A percentile compares a stretch with the other conserved stretches of the same genome.
Evolutionary conservation across 2,797 vertebrate species (phyloP).

Genomic region (Neopelma chrysocephalum): DNA sequence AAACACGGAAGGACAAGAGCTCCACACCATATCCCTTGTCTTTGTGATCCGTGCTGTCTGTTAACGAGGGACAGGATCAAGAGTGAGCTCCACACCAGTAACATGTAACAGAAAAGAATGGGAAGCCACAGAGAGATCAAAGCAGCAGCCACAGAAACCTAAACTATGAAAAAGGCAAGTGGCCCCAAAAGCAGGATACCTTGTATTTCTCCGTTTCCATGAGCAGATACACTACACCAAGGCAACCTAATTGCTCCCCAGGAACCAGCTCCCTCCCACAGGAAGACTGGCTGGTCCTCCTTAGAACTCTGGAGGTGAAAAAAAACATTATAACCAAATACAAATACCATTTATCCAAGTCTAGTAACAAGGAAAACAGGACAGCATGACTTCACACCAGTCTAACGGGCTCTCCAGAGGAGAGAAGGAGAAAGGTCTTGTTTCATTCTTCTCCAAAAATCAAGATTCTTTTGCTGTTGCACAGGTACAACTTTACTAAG

Average conservation of each 20-base stretch:
- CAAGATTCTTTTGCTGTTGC: neutral
- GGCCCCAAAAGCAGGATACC: neutral
- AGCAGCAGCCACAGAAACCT: neutral
- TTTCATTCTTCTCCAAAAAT: neutral
- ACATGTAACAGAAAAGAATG: neutral
- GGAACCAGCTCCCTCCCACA: neutral
- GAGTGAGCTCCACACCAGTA: neutral
- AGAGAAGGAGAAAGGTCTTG: neutral
- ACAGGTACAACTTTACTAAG: neutral
- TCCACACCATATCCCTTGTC: fast-evolving
- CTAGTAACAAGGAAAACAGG: neutral
- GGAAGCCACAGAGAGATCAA: neutral
- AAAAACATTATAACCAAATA: neutral
- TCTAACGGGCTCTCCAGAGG: neutral
- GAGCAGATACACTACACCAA: neutral
- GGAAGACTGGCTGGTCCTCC: neutral
- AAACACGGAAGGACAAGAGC: neutral
- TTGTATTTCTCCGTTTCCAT: neutral
- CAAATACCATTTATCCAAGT: neutral
- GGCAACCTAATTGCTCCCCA: neutral
- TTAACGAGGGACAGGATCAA: neutral
- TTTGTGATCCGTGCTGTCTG: neutral
- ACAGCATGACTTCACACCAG: fast-evolving
- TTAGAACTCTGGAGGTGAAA: neutral
- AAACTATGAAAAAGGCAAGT: neutral